Conservation (phyloP, 2,888 invertebrate genomes). For the Cantharis lateralis region DNA sequence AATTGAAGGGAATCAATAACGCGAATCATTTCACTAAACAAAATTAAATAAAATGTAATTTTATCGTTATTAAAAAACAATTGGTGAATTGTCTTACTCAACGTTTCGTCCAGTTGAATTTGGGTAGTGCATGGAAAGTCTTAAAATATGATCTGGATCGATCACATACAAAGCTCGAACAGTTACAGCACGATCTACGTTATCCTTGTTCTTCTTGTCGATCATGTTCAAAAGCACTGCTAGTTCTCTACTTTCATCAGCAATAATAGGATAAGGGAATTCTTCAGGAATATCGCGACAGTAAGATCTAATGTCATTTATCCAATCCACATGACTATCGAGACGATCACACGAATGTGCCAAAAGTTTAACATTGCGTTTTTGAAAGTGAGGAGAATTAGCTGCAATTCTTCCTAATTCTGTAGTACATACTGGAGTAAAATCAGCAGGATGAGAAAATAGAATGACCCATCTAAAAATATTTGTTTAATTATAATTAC, state of each 20-base stretch:
- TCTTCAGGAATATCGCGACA: slow-evolving; percentile 71
- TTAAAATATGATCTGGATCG: slow-evolving; percentile 77
- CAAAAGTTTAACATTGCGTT: slow-evolving; percentile 74
- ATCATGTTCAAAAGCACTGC: slow-evolving; percentile 79
- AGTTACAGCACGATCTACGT: slow-evolving; percentile 69
- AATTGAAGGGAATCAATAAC: slow-evolving; percentile 83
- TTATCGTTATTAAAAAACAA: slow-evolving; percentile 1
- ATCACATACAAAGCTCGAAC: slow-evolving; percentile 80
- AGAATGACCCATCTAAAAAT: slow-evolving; percentile 78
- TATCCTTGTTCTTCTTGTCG: slow-evolving; percentile 72
- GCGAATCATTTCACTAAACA: slow-evolving; percentile 78
- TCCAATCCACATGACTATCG: slow-evolving; percentile 77
- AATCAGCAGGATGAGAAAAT: slow-evolving; percentile 88
- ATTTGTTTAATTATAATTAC: too few relatives aligned
- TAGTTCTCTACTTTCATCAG: slow-evolving; percentile 72
- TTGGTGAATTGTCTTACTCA: slow-evolving; percentile 62
- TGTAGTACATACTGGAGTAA: slow-evolving; percentile 89
- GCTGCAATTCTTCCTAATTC: slow-evolving; percentile 79
- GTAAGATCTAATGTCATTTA: slow-evolving; percentile 70
- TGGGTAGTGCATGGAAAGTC: slow-evolving; percentile 82
- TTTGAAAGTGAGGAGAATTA: slow-evolving; percentile 69
- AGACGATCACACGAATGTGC: slow-evolving; percentile 81
- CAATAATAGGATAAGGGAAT: slow-evolving; percentile 83
- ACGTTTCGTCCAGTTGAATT: slow-evolving; percentile 86
- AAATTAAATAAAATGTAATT: not conserved